These are phyloP conservation scores for Drosophila sturtevanti DNA, from an alignment of 1,140 invertebrate genomes.

Conservation along the genomic window DNA sequence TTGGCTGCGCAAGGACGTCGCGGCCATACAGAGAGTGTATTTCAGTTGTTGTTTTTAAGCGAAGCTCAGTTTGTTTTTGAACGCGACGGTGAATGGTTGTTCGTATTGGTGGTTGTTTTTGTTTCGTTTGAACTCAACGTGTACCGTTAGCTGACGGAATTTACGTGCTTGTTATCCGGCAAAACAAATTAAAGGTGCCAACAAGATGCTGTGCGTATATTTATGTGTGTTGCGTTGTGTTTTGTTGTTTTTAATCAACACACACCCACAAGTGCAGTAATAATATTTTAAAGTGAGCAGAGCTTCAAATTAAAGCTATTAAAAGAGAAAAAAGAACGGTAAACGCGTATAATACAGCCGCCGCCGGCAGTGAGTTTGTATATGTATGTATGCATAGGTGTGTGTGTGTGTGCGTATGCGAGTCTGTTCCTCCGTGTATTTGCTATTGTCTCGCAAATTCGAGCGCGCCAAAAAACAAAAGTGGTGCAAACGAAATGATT, in stretches of 20 bases:
- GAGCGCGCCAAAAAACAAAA: conserved; percentile 22
- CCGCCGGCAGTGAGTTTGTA: not conserved
- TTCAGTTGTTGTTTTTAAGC: too few species aligned
- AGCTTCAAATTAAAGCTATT: conserved; percentile 11
- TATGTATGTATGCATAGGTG: not conserved
- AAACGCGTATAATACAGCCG: conserved; percentile 1
- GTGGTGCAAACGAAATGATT: conserved; percentile 55
- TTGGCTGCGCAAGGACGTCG: too few species aligned
- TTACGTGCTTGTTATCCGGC: not conserved
- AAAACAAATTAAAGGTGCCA: conserved; percentile 2
- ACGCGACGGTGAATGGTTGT: not conserved
- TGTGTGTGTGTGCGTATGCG: not conserved
- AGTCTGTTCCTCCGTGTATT: not conserved
- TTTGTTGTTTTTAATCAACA: conserved; percentile 13
- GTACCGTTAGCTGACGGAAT: not conserved
- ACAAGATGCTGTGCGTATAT: not conserved
- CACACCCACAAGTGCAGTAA: conserved; percentile 10
- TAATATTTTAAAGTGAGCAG: conserved; percentile 17
- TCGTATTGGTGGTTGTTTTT: not conserved
- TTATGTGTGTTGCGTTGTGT: not conserved
- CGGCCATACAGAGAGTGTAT: too few species aligned
- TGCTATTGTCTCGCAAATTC: conserved; percentile 45
- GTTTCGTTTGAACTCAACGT: not conserved
- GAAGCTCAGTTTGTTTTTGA: not conserved
- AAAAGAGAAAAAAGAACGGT: conserved; percentile 9